phyloP scores from a whole-genome alignment of 2,888 invertebrate genomes.

The Julus scandinavius region DNA sequence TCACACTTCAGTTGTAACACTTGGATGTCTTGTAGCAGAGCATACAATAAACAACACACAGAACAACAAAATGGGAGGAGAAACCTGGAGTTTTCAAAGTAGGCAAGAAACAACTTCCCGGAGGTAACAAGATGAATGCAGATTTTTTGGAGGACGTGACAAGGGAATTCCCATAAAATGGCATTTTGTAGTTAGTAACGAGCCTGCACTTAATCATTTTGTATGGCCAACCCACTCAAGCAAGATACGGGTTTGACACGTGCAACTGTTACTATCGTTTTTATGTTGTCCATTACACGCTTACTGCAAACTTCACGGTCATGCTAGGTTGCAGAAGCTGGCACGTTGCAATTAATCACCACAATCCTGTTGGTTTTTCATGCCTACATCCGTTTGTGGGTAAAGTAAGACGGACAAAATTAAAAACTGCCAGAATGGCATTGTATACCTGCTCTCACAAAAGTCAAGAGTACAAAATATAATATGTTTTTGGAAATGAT shows the following conservation, averaged over 20 bases:
- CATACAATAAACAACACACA: too few relatives aligned
- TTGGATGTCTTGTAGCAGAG: too few relatives aligned
- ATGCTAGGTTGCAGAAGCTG: constrained; percentile 27
- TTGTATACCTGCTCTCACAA: too few relatives aligned
- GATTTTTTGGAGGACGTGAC: constrained; percentile 8
- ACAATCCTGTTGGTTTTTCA: not conserved
- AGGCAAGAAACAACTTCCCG: not conserved
- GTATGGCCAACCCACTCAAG: not conserved
- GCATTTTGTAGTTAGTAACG: not conserved
- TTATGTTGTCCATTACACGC: not conserved
- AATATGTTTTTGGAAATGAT: too few relatives aligned
- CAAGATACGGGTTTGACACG: not conserved
- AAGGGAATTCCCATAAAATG: constrained; percentile 1
- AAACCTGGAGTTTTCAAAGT: too few relatives aligned
- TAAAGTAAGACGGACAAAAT: not conserved
- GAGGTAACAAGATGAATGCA: not conserved
- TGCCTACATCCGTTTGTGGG: not conserved
- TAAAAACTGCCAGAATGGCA: too few relatives aligned
- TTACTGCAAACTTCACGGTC: constrained; percentile 20
- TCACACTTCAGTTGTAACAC: too few relatives aligned
- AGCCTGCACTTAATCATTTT: not conserved
- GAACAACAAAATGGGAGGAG: too few relatives aligned
- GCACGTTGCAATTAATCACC: not conserved
- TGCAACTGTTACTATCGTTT: not conserved
- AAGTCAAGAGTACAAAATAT: too few relatives aligned